Evolutionary conservation across 2,888 invertebrate species (phyloP), one percentile per base, ranked within the genome.

Genomic region (Chymomyza fuscimana): DNA sequence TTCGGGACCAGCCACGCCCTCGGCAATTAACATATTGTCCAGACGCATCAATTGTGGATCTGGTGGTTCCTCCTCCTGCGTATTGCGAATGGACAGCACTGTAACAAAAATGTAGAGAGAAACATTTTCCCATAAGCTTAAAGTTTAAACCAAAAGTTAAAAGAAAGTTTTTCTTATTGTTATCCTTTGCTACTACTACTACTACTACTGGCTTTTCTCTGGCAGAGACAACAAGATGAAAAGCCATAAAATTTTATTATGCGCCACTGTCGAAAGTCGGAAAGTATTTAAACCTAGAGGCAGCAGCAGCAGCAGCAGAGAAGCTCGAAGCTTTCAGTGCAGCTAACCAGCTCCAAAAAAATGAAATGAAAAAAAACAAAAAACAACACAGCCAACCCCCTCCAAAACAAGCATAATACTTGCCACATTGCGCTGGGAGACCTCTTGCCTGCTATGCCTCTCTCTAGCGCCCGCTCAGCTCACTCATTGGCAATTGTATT

Each of bases 11-110:
- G 98, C 98, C 5, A 98, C 98, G 36, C 99, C 99, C 93, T 99
- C 99, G 0, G 99, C 99, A 79, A 97, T 97, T 91, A 99, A 93
- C 99, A 99, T 99, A 93, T 99, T 99, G 93, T 99, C 99, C 91
- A 99, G 92, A 78, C 99, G 94, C 98, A 99, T 99, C 88, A 99
- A 93, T 92, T 99, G 99, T 7, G 99, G 98, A 93, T 99, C 99
- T 91, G 98, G 98, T 4, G 98, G 98, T 91, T 99, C 98, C 91
- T 99, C 98, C 93, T 99, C 99, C 93, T 98, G 98, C 72, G 98
- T 97, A 93, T 98, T 98, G 87, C 98, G 95, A 90, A 98, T 95
- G 84, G 98, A 98, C 88, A 99, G 93, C 25, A 98, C 98, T 95
- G 93, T 4, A 36, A 12, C 12, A 40, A 36, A 61, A 9, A 69